These are phyloP conservation scores for Anguilla anguilla DNA, from an alignment of 2,797 vertebrate species.

Conservation along the genomic window DNA sequence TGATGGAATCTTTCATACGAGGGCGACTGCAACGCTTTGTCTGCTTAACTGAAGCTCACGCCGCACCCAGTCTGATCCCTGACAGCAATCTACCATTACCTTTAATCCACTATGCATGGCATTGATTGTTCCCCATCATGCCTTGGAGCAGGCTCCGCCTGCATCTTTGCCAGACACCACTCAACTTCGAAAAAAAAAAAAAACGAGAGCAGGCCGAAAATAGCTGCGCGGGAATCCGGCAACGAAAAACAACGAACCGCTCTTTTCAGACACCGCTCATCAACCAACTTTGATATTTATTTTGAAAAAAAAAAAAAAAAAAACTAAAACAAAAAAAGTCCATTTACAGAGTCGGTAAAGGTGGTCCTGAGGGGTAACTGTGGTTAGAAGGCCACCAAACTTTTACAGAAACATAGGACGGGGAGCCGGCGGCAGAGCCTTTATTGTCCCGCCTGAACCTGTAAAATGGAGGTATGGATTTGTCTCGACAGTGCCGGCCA, in stretches of 20 bases:
- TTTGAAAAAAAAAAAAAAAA: neutral
- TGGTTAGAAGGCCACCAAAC: neutral
- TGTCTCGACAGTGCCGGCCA: neutral
- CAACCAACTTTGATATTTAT: conserved; percentile 14
- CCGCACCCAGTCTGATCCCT: neutral
- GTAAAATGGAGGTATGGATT: conserved; percentile 21
- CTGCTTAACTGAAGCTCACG: conserved; percentile 17
- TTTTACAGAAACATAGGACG: neutral
- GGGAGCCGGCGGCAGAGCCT: neutral
- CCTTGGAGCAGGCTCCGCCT: neutral
- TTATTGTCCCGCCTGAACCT: neutral
- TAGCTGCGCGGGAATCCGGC: neutral
- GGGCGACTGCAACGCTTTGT: neutral
- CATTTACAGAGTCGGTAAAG: neutral
- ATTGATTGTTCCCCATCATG: neutral
- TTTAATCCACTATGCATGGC: conserved; percentile 17
- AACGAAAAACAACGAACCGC: neutral
- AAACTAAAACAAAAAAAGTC: neutral
- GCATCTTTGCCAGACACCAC: neutral
- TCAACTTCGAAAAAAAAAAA: neutral
- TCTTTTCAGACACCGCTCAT: neutral
- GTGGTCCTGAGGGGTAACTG: neutral
- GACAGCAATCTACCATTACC: conserved; percentile 4
- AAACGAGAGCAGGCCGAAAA: neutral
- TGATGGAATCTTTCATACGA: neutral